Base-by-base conservation (phyloP, 2,888 invertebrate genomes). In the Chelonus formosanus region DNA sequence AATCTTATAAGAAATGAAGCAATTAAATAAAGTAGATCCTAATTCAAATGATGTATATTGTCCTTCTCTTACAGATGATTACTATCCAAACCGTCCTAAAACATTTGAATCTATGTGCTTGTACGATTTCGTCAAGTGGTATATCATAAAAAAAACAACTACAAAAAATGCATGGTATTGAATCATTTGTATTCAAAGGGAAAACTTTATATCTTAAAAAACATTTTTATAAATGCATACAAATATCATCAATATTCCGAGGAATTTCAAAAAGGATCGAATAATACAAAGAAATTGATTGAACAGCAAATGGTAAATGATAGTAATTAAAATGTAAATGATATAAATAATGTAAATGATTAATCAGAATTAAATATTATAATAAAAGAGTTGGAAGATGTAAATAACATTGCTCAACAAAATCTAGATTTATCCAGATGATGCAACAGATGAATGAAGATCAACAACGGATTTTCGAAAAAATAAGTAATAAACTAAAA, bases 401-500 rank as follows among this genome's bases (percentile, higher is more conserved):
- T 44, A 7, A 36, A n/a, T n/a, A 47, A 56, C 10, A 50, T 50
- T 10, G 47, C 35, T 4, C 5, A 60, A 31, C 10, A 5, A 7
- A 52, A 52, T 6, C 5, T 3, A 32, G 32, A 5, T 32, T 52
- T 52, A 32, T 3, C 4, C 4, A n/a, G 3, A 72, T 75, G 67
- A 73, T 76, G 32, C 43, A 50, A 34, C 61, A 73, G 61, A 67
- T 78, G 32, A 77, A 78, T 70, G 36, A 34, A 3, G 78, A 76
- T 67, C 76, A 76, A 71, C 73, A 70, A 65, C 60, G 73, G 56
- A 69, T 78, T 8, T 78, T 78, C 60, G 71, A 76, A 65, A 70
- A 66, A 54, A 63, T 75, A n/a, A 70, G 63, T 48, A 52, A 50
- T 36, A 65, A 58, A 48, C 54, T 75, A 31, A 56, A 45, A 34